Percentiles rank a stretch among this genome's conserved stretches.
phyloP scores from a whole-genome alignment of 2,888 invertebrate species.

The Platycheirus rosarum region DNA sequence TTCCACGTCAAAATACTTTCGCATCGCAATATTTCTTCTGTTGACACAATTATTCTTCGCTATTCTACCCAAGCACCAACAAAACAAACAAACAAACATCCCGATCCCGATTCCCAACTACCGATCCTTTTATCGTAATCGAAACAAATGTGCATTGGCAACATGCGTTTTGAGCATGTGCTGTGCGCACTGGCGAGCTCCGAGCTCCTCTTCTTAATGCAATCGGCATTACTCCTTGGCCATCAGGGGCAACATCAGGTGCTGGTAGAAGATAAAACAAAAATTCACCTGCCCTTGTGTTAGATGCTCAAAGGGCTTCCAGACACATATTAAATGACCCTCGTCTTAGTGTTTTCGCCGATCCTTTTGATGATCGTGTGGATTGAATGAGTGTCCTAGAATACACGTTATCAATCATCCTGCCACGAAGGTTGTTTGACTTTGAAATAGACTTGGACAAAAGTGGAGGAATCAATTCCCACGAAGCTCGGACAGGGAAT shows the following conservation, averaged over 20 bases:
- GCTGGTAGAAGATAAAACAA: slow-evolving; percentile 65
- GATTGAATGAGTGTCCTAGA: slow-evolving; percentile 64
- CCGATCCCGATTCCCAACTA: no score
- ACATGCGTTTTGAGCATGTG: slow-evolving; percentile 72
- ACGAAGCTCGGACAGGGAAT: slow-evolving; percentile 62
- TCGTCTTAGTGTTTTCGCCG: slow-evolving; percentile 45
- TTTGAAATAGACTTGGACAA: slow-evolving; percentile 54
- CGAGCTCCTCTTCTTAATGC: slow-evolving; percentile 51
- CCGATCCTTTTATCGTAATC: slow-evolving; percentile 70
- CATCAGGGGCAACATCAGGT: slow-evolving; percentile 58
- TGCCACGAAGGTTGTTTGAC: slow-evolving; percentile 60
- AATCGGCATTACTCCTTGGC: slow-evolving; percentile 31
- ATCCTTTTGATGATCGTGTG: slow-evolving; percentile 57
- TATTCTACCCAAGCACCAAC: slow-evolving; percentile 23
- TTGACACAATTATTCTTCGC: slow-evolving; percentile 65
- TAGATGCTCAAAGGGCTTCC: slow-evolving; percentile 4
- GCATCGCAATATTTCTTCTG: slow-evolving; percentile 60
- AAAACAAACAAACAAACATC: slow-evolving; percentile 35
- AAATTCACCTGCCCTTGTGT: slow-evolving; percentile 59
- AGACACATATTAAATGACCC: slow-evolving; percentile 59
- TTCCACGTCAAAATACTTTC: slow-evolving; percentile 56
- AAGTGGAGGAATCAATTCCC: slow-evolving; percentile 60
- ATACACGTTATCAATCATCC: slow-evolving; percentile 67
- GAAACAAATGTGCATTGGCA: slow-evolving; percentile 73
- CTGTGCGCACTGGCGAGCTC: slow-evolving; percentile 38